Evolutionary conservation across 2,888 invertebrate genomes (phyloP), one percentile per base, ranked within the genome.

Genomic region (Troides oblongomaculatus): DNA sequence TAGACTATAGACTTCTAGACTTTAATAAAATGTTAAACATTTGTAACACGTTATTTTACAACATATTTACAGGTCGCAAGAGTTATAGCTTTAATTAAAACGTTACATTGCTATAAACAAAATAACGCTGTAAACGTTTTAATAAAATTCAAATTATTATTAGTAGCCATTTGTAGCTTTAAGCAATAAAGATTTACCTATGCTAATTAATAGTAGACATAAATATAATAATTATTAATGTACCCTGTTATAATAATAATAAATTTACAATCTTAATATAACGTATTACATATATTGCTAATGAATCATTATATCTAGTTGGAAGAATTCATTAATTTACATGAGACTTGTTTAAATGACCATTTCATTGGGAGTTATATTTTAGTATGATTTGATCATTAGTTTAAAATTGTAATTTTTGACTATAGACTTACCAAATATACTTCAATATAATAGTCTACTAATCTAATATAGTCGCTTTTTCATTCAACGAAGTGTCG

Each of bases 51-150:
- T 53, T 53, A 53, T 53, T 5, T 7, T 53, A n/a, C n/a, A 53
- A 53, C n/a, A n/a, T 53, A 53, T 53, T 53, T 53, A 53, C 50
- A 50, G 17, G 5, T 50, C 4, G 2, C 25, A 39, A 18, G n/a
- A 23, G 1, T 62, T 53, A 66, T 25, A 23, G 56, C 30, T 30
- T 5, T 50, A 65, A 69, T 65, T 57, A 58, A 63, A 65, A 36
- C 12, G 17, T 77, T 74, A 74, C 76, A 58, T 21, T 59, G 21
- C 77, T 75, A 79, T 77, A 77, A 74, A 69, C 30, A 73, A 71
- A 75, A 73, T 72, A 71, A 75, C 74, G 74, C 74, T 77, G n/a
- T 53, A 75, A 77, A 74, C 69, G 67, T 77, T 75, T 21, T 63
- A 71, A 68, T 56, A 67, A 68, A 25, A 21, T 36, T 61, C 21